Evolutionary conservation across 2,113 vertebrate species (phyloP).

Genomic region (Dascyllus trimaculatus): DNA sequence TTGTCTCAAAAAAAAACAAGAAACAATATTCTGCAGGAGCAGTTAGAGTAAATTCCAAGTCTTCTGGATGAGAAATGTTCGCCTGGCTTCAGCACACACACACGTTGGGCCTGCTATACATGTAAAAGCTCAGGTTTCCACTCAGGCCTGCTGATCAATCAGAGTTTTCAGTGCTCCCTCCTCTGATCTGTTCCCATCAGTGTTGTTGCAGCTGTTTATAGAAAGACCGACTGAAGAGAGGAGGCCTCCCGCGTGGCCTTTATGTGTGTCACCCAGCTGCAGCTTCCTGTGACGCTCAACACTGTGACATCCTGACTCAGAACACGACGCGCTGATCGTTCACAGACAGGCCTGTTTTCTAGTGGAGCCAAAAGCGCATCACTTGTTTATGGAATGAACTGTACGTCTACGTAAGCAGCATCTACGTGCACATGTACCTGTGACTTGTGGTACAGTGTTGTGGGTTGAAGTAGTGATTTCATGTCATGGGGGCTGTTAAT

Average conservation of each 20-base stretch:
- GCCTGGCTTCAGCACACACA: not conserved
- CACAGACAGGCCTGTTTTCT: conserved; percentile 1
- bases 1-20: not conserved
- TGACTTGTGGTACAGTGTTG: not conserved
- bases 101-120: not conserved
- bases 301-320: conserved; percentile 35
- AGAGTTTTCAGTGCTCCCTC: conserved; percentile 18
- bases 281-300: conserved; percentile 73
- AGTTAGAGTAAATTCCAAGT: conserved; percentile 8
- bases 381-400: conserved; percentile 47
- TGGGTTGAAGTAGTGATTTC: conserved; percentile 16
- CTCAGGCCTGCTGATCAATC: conserved; percentile 31
- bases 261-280: conserved; percentile 40
- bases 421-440: not conserved
- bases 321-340: conserved; percentile 1
- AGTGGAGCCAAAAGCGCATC: not conserved
- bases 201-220: conserved; percentile 64
- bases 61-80: not conserved
- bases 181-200: conserved; percentile 30
- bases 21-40: not conserved
- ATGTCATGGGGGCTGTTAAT: not conserved
- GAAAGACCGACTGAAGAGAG: conserved; percentile 31
- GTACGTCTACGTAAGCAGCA: conserved; percentile 1
- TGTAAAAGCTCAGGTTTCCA: not conserved
- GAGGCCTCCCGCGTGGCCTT: conserved; percentile 45